Base-by-base conservation (phyloP, 1,140 invertebrate species). In the Euglossa dilemma region DNA sequence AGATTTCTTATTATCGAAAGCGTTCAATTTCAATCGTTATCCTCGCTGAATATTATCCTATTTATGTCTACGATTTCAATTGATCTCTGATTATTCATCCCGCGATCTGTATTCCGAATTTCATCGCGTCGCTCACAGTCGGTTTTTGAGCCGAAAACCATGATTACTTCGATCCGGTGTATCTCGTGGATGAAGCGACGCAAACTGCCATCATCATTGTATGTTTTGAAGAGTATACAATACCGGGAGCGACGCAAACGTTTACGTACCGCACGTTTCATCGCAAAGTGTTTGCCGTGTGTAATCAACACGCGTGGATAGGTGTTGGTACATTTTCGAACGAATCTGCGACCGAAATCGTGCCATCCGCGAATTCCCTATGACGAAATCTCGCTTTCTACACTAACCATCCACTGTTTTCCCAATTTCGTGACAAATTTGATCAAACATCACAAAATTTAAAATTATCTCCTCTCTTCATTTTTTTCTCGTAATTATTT, bases 221-320 rank as follows among this genome's bases (percentile, higher is more conserved):
- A 57, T 57, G 76, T n/a, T 69, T 69, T 47, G 18, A 57, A 28
- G 23, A 20, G 23, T 56, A 47, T 69, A 57, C 63, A 57, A 43
- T 23, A 7, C 2, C 50, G 18, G n/a, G 6, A 28, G 20, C 36
- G 45, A 2, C 2, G 76, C 47, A 78, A 78, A 78, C 64, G n/a
- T 78, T 78, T 74, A 47, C 72, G 56, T 56, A 6, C 43, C n/a
- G 14, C 36, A n/a, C 63, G 75, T 78, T 69, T 45, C 64, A 57
- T 57, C 50, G 52, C 52, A 9, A 45, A 16, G 7, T 69, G 64
- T 78, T 78, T 78, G 64, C n/a, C 36, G 11, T 11, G n/a, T 3
- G 50, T 56, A 78, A 78, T 78, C 64, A 69, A 16, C 47, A 28
- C 52, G 52, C 52, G 28, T 28, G 36, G 47, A 0, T 56, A 69